Percentiles rank a stretch among this genome's conserved stretches.
phyloP scores from a whole-genome alignment of 2,113 vertebrate species.

The Pseudorectes ferrugineus region DNA sequence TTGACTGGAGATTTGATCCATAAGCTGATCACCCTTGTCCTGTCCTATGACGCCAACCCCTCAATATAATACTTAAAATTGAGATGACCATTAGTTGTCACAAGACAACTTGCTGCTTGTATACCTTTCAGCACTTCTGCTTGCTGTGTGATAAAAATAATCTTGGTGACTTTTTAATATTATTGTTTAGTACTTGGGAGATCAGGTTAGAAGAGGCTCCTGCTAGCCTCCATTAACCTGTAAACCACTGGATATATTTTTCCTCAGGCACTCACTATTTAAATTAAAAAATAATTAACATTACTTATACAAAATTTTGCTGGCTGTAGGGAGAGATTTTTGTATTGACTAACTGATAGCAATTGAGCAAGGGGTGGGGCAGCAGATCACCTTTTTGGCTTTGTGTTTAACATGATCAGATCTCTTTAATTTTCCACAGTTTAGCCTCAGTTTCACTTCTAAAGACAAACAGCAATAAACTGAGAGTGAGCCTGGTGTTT shows the following conservation, averaged over 20 bases:
- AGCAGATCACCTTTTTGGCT: background rate
- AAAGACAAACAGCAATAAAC: background rate
- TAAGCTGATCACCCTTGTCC: fast-evolving
- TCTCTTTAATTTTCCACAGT: background rate
- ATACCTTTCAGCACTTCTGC: background rate
- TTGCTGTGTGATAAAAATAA: background rate
- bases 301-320: background rate
- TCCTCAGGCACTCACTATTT: fast-evolving
- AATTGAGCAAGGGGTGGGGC: background rate
- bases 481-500: background rate
- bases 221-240: background rate
- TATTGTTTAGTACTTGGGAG: background rate
- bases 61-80: background rate
- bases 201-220: background rate
- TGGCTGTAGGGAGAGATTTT: background rate
- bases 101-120: background rate
- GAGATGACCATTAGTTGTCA: background rate
- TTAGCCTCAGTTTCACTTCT: background rate
- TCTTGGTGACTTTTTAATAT: background rate
- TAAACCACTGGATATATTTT: background rate
- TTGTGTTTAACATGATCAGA: background rate
- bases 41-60: fast-evolving
- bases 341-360: background rate
- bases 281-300: background rate
- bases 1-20: background rate